A percentile compares a stretch with the other conserved stretches of the same genome.
Evolutionary conservation across 2,888 invertebrate species (phyloP).

Genomic region (Drosophila macrospina): DNA sequence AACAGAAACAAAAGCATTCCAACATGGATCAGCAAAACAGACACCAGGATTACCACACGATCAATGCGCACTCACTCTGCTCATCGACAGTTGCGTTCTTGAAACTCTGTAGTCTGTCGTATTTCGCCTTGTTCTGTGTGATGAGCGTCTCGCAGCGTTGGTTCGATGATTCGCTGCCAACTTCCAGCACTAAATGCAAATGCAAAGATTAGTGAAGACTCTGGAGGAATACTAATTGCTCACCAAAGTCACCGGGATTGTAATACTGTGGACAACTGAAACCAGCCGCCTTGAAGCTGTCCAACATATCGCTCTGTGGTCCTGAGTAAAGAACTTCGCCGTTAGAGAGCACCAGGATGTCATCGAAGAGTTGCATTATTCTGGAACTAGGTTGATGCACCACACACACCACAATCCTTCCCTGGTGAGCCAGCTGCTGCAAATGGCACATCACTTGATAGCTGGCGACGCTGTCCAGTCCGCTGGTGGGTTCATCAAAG

Average conservation of each 20-base stretch:
- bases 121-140: conserved; percentile 82
- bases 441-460: conserved; percentile 92
- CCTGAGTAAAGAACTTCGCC: conserved; percentile 93
- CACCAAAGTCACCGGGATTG: conserved; percentile 95
- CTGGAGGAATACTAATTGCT: conserved; percentile 52
- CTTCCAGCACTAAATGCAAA: conserved; percentile 86
- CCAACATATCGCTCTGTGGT: conserved; percentile 89
- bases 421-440: conserved; percentile 91
- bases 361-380: conserved; percentile 94
- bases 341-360: conserved; percentile 91
- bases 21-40: conserved; percentile 36
- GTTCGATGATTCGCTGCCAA: conserved; percentile 85
- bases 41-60: background rate
- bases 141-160: conserved; percentile 85
- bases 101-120: conserved; percentile 32
- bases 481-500: conserved; percentile 97
- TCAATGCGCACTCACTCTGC: conserved; percentile 58
- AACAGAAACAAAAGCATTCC: conserved; percentile 9
- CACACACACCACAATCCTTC: conserved; percentile 93
- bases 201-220: background rate
- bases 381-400: conserved; percentile 96
- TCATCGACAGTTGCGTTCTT: conserved; percentile 49
- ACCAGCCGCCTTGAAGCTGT: conserved; percentile 89
- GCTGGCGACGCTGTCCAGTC: conserved; percentile 92
- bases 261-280: conserved; percentile 94